Conservation (phyloP, 2,797 vertebrate species). For the Neopelma chrysocephalum region DNA sequence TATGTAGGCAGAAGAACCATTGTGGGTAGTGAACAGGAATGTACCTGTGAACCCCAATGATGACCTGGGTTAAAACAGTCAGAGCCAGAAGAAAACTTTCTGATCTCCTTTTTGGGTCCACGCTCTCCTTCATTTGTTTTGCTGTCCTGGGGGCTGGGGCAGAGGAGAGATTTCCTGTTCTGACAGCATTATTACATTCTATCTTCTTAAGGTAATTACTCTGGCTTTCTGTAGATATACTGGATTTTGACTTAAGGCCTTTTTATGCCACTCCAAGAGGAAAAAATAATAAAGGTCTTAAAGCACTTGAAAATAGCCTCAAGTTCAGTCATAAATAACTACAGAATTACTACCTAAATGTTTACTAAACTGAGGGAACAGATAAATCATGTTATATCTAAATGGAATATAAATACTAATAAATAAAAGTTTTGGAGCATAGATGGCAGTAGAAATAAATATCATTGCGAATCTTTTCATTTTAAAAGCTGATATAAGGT, state of each 20-base stretch:
- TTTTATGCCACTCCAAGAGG: conserved; percentile 31
- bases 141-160: not conserved
- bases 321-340: conserved; percentile 33
- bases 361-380: conserved; percentile 12
- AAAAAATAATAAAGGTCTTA: not conserved
- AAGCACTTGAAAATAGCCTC: conserved; percentile 42
- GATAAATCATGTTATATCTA: conserved; percentile 17
- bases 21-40: not conserved
- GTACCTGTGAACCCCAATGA: not conserved
- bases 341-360: conserved; percentile 3
- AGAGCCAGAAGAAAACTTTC: not conserved
- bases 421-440: conserved; percentile 25
- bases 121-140: not conserved
- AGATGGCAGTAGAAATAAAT: conserved; percentile 5
- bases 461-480: not conserved
- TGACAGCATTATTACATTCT: not conserved
- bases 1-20: not conserved
- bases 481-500: not conserved
- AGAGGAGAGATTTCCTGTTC: not conserved
- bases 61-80: not conserved
- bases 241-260: conserved; percentile 33
- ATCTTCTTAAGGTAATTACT: conserved; percentile 30
- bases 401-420: conserved; percentile 39
- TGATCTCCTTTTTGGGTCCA: not conserved
- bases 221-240: not conserved